Conservation (phyloP, 2,113 vertebrate genomes). For the Xiphophorus maculatus region DNA sequence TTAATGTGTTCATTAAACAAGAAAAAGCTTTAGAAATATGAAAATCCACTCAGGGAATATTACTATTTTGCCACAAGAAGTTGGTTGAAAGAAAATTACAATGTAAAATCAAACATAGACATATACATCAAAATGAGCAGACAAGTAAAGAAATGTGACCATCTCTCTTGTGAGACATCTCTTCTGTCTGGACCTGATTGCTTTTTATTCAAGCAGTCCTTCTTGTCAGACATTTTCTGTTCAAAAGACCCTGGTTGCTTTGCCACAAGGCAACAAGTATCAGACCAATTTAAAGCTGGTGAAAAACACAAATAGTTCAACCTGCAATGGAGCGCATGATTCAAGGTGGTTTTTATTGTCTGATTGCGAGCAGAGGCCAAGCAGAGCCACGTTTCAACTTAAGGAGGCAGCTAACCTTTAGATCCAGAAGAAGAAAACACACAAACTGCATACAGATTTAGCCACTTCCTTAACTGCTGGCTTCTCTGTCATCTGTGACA, state of each 20-base stretch:
- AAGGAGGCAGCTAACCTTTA: slow-evolving; percentile 48
- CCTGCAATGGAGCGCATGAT: slow-evolving; percentile 38
- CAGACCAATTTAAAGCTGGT: slow-evolving; percentile 24
- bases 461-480: slow-evolving; percentile 19
- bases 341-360: slow-evolving; percentile 19
- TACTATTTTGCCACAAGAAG: background rate
- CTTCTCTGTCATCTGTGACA: slow-evolving; percentile 37
- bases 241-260: slow-evolving; percentile 5
- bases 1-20: background rate
- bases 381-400: slow-evolving; percentile 24
- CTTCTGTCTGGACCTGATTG: background rate
- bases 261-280: slow-evolving; percentile 39
- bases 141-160: slow-evolving; percentile 19
- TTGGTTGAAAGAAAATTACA: background rate
- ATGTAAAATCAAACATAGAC: background rate
- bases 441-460: slow-evolving; percentile 12
- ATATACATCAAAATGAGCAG: background rate
- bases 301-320: slow-evolving; percentile 29
- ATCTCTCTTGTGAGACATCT: background rate
- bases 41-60: background rate
- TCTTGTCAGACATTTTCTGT: slow-evolving; percentile 11
- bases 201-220: background rate
- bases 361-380: slow-evolving; percentile 34
- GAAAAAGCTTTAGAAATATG: background rate
- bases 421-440: background rate